A percentile compares a stretch with the other conserved stretches of the same genome.
These are phyloP conservation scores for Drosophila ficusphila DNA, from an alignment of 1,140 invertebrate species.

Conservation along the genomic window DNA sequence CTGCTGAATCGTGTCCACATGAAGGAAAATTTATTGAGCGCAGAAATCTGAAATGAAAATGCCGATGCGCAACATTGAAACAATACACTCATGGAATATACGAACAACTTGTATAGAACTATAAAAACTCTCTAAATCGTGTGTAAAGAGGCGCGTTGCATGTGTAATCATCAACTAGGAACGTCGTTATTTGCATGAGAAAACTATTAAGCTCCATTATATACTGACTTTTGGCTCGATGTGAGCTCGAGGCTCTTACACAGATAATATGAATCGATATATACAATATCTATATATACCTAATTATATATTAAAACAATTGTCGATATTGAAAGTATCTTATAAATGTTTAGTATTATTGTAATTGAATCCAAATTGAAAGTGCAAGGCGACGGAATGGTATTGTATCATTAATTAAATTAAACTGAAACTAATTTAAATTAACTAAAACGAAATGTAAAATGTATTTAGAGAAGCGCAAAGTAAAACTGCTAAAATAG, in stretches of 20 bases:
- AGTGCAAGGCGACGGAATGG: constrained; percentile 6
- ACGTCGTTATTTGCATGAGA: constrained; percentile 31
- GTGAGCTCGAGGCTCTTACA: constrained; percentile 19
- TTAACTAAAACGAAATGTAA: constrained; percentile 56
- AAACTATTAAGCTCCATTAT: constrained; percentile 54
- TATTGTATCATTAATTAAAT: constrained; percentile 57
- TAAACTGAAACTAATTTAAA: constrained; percentile 56
- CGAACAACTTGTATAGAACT: constrained; percentile 54
- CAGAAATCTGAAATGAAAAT: constrained; percentile 29
- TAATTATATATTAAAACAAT: constrained; percentile 71
- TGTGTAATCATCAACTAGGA: constrained; percentile 34
- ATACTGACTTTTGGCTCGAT: constrained; percentile 28
- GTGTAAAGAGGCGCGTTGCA: constrained; percentile 25
- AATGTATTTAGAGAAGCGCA: constrained; percentile 52
- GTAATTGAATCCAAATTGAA: constrained; percentile 47
- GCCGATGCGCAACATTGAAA: constrained; percentile 15
- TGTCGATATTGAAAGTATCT: constrained; percentile 79
- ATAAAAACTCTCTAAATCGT: constrained; percentile 30
- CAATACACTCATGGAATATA: constrained; percentile 19
- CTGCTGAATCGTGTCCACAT: constrained; percentile 17
- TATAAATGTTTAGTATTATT: constrained; percentile 80
- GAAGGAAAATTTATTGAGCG: constrained; percentile 11
- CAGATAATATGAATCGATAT: constrained; percentile 50
- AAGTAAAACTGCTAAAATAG: constrained; percentile 51
- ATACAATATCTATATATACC: constrained; percentile 55